These are phyloP conservation scores for Drosophila seclusa DNA, from an alignment of 2,888 invertebrate species.

Conservation along the genomic window DNA sequence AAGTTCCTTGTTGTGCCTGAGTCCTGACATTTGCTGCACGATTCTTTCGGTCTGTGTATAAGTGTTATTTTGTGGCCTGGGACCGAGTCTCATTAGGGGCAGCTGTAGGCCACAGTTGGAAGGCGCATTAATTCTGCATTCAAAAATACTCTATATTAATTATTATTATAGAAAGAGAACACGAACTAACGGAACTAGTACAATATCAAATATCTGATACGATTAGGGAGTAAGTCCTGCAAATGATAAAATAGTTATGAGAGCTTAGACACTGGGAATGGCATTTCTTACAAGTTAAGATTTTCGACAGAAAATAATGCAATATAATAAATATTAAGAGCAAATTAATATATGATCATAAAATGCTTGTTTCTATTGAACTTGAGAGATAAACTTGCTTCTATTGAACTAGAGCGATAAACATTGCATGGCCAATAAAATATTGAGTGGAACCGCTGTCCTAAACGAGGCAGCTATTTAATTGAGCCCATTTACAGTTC, in stretches of 20 bases:
- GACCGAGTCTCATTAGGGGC: slow-evolving; percentile 48
- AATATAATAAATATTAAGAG: neutral
- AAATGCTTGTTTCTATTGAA: neutral
- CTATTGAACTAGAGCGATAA: no score
- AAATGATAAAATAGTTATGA: neutral
- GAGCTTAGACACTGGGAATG: no score
- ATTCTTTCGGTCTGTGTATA: neutral
- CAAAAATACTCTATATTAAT: slow-evolving; percentile 11
- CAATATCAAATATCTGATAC: neutral
- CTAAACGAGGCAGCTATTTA: slow-evolving; percentile 3
- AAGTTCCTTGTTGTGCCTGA: slow-evolving; percentile 2
- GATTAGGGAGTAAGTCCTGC: neutral
- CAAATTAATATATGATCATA: neutral
- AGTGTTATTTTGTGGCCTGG: slow-evolving; percentile 19
- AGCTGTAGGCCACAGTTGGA: slow-evolving; percentile 32
- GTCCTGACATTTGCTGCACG: neutral
- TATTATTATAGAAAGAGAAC: neutral
- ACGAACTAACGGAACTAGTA: neutral
- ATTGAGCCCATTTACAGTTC: neutral
- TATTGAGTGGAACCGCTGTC: neutral
- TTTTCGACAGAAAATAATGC: neutral
- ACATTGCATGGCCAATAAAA: neutral
- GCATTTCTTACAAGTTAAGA: neutral
- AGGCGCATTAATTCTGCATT: slow-evolving; percentile 9
- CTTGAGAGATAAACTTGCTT: neutral